Evolutionary conservation across 2,797 vertebrate genomes (phyloP).

Genomic region (Nyctibius grandis): DNA sequence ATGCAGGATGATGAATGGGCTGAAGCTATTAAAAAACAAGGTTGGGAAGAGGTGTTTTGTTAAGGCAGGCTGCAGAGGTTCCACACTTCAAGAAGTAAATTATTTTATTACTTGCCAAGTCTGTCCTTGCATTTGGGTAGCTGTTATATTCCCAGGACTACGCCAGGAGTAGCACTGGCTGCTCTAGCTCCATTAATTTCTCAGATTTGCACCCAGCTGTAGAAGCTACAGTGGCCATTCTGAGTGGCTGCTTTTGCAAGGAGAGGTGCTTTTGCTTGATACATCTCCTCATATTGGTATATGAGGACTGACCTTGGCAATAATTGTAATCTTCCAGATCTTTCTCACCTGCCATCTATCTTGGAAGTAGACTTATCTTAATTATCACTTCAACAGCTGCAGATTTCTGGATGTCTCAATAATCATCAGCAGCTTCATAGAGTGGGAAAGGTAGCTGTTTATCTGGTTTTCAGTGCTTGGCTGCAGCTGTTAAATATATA

Average conservation of each 20-base stretch:
- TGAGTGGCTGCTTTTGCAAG: background rate
- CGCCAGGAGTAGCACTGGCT: background rate
- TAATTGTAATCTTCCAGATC: background rate
- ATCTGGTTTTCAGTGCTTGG: background rate
- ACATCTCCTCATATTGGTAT: background rate
- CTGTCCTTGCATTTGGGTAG: background rate
- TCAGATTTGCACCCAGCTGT: background rate
- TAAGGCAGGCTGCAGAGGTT: background rate
- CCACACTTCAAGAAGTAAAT: background rate
- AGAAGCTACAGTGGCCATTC: background rate
- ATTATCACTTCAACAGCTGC: background rate
- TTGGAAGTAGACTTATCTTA: background rate
- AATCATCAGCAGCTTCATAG: background rate
- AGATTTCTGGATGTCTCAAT: background rate
- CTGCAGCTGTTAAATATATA: background rate
- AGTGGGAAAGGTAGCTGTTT: background rate
- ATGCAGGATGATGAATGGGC: background rate
- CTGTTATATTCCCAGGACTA: background rate
- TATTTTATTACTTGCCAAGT: background rate
- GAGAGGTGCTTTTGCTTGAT: background rate
- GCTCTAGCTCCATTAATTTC: background rate
- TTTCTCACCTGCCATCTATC: background rate
- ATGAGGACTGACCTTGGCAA: background rate
- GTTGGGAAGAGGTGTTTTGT: background rate
- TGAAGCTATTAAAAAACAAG: background rate